Percentiles rank a stretch among this genome's conserved stretches.
These are phyloP conservation scores for Craterocephalus amniculus DNA, from an alignment of 2,797 vertebrate genomes.

Conservation along the genomic window DNA sequence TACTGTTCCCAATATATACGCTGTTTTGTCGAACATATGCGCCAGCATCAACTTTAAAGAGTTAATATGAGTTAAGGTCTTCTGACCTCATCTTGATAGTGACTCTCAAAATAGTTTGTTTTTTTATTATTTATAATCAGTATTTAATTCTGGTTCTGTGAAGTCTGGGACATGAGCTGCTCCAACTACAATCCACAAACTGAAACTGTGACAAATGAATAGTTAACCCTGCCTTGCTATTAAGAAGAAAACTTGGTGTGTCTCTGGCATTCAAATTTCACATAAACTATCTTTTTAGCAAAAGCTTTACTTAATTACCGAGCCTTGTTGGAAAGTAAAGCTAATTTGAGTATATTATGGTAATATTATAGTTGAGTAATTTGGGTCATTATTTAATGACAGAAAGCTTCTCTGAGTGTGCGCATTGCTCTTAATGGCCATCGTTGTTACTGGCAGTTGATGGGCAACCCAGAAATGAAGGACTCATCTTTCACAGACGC, in stretches of 20 bases:
- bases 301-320: not conserved
- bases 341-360: too few species aligned
- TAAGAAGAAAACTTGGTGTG: not conserved
- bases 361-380: not conserved
- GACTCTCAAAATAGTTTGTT: too few species aligned
- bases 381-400: not conserved
- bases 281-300: not conserved
- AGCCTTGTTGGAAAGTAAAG: not conserved
- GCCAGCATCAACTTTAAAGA: too few species aligned
- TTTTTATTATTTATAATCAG: not conserved
- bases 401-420: not conserved
- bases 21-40: too few species aligned
- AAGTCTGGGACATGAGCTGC: not conserved
- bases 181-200: not conserved
- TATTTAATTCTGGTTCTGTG: not conserved
- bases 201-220: not conserved
- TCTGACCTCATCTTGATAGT: not conserved
- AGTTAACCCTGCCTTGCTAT: not conserved
- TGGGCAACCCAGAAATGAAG: not conserved
- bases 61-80: too few species aligned
- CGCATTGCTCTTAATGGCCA: not conserved
- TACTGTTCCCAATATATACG: too few species aligned
- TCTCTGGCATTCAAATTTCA: not conserved
- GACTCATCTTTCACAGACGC: not conserved
- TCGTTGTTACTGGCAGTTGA: not conserved